Percentiles rank a stretch among this genome's conserved stretches.
These are phyloP conservation scores for Leptoclinus maculatus DNA, from an alignment of 2,797 vertebrate genomes.

Conservation along the genomic window DNA sequence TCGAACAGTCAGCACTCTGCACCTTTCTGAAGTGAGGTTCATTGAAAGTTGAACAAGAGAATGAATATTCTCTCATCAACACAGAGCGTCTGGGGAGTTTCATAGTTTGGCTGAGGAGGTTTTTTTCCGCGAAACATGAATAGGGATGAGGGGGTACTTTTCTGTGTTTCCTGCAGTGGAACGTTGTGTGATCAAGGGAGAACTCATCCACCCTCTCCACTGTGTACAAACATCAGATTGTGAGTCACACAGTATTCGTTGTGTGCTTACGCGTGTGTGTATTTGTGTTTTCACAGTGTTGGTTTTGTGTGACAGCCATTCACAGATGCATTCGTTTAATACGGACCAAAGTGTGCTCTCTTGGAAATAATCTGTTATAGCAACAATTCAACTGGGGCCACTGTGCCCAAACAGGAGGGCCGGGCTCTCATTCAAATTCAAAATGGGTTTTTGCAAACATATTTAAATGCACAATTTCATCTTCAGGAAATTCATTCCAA, in stretches of 20 bases:
- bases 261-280: constrained; percentile 8
- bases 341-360: constrained; percentile 35
- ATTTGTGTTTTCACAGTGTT: constrained; percentile 23
- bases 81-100: constrained; percentile 29
- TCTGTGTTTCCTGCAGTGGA: constrained; percentile 23
- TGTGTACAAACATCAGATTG: constrained; percentile 22
- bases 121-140: constrained; percentile 49
- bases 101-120: constrained; percentile 38
- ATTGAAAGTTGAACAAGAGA: constrained; percentile 51
- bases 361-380: constrained; percentile 53
- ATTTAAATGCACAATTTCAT: constrained; percentile 72
- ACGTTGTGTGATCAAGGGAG: constrained; percentile 15
- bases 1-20: constrained; percentile 38
- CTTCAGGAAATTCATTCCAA: constrained; percentile 51
- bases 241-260: constrained; percentile 1
- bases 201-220: constrained; percentile 21
- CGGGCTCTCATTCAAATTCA: constrained; percentile 67
- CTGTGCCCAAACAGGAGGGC: constrained; percentile 38
- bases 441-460: constrained; percentile 46
- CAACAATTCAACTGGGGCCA: constrained; percentile 47
- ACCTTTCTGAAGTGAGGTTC: constrained; percentile 55
- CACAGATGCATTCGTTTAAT: constrained; percentile 50
- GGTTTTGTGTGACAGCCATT: constrained; percentile 34
- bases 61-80: constrained; percentile 42
- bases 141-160: constrained; percentile 54